Base-by-base conservation (phyloP, 2,888 invertebrate genomes). In the Lycophotia porphyrea region DNA sequence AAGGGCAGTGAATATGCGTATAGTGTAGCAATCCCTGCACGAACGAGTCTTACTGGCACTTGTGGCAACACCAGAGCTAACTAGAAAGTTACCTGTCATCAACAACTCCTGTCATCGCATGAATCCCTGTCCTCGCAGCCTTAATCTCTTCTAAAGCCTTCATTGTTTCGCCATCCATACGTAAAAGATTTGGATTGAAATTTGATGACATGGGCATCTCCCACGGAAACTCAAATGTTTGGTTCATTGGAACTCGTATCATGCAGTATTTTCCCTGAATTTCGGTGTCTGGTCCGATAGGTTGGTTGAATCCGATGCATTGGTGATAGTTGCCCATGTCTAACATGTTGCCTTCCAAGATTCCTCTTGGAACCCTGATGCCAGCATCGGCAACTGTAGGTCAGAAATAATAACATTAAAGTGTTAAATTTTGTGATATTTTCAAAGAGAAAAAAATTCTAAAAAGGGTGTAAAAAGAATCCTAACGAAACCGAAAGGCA, bases 241-340 rank as follows among this genome's bases (percentile, higher is more conserved):
- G 92, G 18, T 81, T 71, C 47, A 90, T 8, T 0, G 91, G 91
- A 5, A 92, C 84, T 2, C 52, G 61, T 34, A 93, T 91, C 49
- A 92, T 85, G 58, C 94, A 94, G 71, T 91, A 93, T 78, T 93
- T 93, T 11, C 93, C 93, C 82, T 90, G 85, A 2, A 93, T 87
- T 18, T 84, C 67, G 68, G 81, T 81, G 11, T 83, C 84, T 52
- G 81, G 72, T 11, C 75, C 39, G 18, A 82, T 27, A 24, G 76
- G 74, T 36, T 89, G 81, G 5, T 81, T 84, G 34, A 93, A 90
- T 5, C 80, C 87, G 13, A 93, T 80, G 55, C 93, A 93, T 88
- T 91, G 92, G 52, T 89, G 86, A 68, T 92, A 93, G 83, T 90
- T 92, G 8, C 93, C 93, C 63, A 91, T 69, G 44, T 93, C 92